Percentiles rank a stretch among this genome's conserved stretches.
Evolutionary conservation across 2,113 vertebrate species (phyloP).

Genomic region (Passer montanus): DNA sequence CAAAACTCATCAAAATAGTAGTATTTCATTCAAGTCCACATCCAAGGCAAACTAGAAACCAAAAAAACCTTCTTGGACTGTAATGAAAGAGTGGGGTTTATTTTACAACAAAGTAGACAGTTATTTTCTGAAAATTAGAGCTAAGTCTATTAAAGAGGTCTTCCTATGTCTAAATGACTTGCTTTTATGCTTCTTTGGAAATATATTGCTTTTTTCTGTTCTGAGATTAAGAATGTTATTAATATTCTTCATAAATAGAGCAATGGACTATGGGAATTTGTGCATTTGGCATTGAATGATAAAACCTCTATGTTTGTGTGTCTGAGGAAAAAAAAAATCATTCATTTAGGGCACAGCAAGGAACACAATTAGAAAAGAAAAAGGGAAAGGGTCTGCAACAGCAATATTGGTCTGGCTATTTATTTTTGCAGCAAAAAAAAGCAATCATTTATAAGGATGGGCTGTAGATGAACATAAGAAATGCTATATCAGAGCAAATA

Average conservation of each 20-base stretch:
- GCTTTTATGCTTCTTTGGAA: background rate
- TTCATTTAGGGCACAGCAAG: background rate
- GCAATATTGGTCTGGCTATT: background rate
- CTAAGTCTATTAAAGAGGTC: background rate
- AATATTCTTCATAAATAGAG: background rate
- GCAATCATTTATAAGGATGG: background rate
- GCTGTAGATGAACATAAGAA: background rate
- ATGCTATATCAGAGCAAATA: background rate
- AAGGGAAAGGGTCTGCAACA: background rate
- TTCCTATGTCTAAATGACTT: background rate
- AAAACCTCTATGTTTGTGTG: background rate
- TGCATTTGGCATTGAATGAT: background rate
- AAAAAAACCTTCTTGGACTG: background rate
- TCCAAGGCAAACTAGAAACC: background rate
- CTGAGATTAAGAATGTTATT: background rate
- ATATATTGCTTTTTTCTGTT: background rate
- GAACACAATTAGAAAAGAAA: background rate
- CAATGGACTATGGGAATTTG: background rate
- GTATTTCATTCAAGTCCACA: background rate
- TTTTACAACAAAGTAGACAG: background rate
- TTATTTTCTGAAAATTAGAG: background rate
- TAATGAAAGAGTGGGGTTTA: background rate
- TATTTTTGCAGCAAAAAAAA: conserved; percentile 5
- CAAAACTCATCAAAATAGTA: background rate
- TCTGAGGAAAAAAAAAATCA: background rate